Base-by-base conservation (phyloP, 2,113 vertebrate species). In the Chaetura pelagica region DNA sequence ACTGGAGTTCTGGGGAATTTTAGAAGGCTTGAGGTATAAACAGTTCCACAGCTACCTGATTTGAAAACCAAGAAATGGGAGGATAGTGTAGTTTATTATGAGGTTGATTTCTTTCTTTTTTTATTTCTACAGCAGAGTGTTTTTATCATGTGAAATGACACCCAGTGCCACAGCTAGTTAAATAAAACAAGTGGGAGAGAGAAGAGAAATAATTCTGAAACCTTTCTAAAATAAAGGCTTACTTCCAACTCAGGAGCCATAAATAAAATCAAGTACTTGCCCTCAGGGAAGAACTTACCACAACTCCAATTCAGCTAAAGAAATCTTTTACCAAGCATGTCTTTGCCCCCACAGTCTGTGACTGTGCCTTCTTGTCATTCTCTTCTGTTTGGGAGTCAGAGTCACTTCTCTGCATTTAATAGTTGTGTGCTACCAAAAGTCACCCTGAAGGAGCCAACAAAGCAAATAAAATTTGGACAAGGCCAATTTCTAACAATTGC, bases 251-350 rank as follows among this genome's bases (percentile, higher is more conserved):
- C 73, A 16, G 73, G 49, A 94, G 66, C 44, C 89, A 87, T 87
- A 96, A 95, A 94, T 94, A 89, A 94, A 96, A 92, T 69, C 69
- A 94, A 94, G 71, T 82, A 92, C 93, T 93, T 85, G 66, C 81
- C 89, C 81, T 66, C 46, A 46, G 93, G 89, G 67, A 85, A 91
- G 58, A 96, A 42, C 23, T 80, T 91, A 72, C 69, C 85, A 88
- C 54, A 80, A 57, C 69, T 85, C 42, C 32, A 57, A 15, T 66
- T 73, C 71, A 85, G 87, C 79, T 80, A 12, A 57, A 95, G 68
- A 63, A 88, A 83, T 85, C 82, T 80, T 79, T 88, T 52, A 81
- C 48, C 38, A 14, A 58, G 66, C 59, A 79, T 1, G 0, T 42
- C 84, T 79, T 62, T 83, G 55, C 72, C 54, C 59, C 57, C 26